Evolutionary conservation across 2,797 vertebrate species (phyloP).

Genomic region (Hylomyscus alleni): DNA sequence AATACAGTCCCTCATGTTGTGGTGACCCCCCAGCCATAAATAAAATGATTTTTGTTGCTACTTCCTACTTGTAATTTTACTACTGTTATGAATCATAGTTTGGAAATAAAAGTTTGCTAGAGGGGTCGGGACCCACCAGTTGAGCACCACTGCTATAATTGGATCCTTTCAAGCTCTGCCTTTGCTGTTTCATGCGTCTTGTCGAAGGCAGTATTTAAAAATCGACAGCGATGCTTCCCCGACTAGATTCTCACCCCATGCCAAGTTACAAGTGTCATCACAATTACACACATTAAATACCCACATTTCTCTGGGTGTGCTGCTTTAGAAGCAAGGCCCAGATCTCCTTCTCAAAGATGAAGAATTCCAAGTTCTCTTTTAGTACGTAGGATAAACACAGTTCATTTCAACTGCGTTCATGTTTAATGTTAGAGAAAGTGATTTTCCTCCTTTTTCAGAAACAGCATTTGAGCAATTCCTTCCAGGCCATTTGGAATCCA

Average conservation of each 20-base stretch:
- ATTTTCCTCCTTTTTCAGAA: constrained; percentile 71
- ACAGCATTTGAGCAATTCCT: constrained; percentile 65
- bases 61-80: background rate
- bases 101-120: background rate
- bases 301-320: constrained; percentile 71
- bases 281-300: constrained; percentile 44
- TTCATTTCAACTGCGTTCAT: constrained; percentile 80
- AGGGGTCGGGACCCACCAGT: background rate
- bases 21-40: background rate
- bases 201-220: constrained; percentile 52
- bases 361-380: constrained; percentile 82
- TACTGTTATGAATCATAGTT: background rate
- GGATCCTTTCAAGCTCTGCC: constrained; percentile 52
- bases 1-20: background rate
- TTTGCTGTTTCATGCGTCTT: constrained; percentile 5
- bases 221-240: background rate
- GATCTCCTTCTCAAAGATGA: constrained; percentile 77
- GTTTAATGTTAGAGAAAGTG: constrained; percentile 83
- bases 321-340: constrained; percentile 62
- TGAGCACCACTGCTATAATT: background rate
- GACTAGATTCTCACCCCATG: constrained; percentile 63
- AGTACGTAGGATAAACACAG: constrained; percentile 85
- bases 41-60: background rate
- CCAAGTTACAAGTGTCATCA: constrained; percentile 56
- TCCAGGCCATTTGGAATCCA: constrained; percentile 71